phyloP scores from a whole-genome alignment of 2,113 vertebrate species.

The Anser cygnoides region DNA sequence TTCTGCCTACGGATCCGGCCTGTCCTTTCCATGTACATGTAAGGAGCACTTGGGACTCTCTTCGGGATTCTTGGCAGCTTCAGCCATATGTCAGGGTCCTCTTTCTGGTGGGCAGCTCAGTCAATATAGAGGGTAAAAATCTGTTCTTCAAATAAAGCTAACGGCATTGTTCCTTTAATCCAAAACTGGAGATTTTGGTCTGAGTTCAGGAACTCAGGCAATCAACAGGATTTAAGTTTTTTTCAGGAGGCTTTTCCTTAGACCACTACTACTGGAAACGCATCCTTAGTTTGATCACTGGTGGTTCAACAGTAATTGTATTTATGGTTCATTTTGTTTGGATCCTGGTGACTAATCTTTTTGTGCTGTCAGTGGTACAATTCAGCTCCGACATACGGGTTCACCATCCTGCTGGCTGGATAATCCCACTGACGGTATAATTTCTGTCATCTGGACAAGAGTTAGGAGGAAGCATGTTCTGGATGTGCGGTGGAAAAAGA shows the following conservation, averaged over 20 bases:
- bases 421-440: neutral
- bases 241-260: neutral
- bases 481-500: neutral
- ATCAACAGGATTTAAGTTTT: neutral
- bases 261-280: neutral
- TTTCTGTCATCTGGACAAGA: neutral
- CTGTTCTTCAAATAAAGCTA: neutral
- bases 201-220: neutral
- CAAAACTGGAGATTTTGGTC: neutral
- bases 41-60: neutral
- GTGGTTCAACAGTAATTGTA: neutral
- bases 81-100: rapidly evolving
- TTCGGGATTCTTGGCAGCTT: neutral
- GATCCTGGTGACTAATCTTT: neutral
- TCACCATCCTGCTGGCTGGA: neutral
- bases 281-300: neutral
- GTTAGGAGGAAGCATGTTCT: neutral
- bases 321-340: conserved; percentile 17
- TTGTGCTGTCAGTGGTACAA: neutral
- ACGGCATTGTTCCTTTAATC: neutral
- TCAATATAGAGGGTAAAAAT: neutral
- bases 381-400: neutral
- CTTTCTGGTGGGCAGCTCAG: neutral
- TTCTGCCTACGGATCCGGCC: neutral
- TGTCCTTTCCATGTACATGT: neutral